phyloP scores from a whole-genome alignment of 2,797 vertebrate genomes.

The Myiotriccus ornatus region DNA sequence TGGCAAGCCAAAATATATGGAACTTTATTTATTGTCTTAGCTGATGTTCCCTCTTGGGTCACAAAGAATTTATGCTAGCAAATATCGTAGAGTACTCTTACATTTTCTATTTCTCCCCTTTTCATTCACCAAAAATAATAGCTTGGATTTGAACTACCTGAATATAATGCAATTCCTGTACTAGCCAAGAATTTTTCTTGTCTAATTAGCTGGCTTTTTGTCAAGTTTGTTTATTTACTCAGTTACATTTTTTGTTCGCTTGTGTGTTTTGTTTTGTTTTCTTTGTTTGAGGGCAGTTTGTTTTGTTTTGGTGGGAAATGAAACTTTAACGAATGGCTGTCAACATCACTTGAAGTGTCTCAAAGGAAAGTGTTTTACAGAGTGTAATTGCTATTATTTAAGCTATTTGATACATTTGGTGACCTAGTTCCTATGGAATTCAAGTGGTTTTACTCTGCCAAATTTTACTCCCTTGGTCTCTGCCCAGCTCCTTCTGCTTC shows the following conservation, averaged over 20 bases:
- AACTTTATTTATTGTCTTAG: background rate
- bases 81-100: background rate
- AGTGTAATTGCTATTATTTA: background rate
- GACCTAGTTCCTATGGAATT: background rate
- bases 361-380: background rate
- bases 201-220: background rate
- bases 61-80: background rate
- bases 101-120: background rate
- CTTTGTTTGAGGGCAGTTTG: rapidly evolving
- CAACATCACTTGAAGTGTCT: background rate
- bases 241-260: background rate
- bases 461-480: background rate
- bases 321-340: background rate
- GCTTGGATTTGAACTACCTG: background rate
- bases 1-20: background rate
- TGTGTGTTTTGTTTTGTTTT: background rate
- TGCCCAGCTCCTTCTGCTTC: background rate
- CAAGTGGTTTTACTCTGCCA: background rate
- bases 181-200: background rate
- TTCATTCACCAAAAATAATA: background rate
- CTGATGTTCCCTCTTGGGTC: background rate
- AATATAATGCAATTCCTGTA: background rate
- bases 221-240: background rate
- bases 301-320: background rate
- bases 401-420: background rate